These are phyloP conservation scores for Dynastes maya DNA, from an alignment of 2,888 invertebrate species.

Conservation along the genomic window DNA sequence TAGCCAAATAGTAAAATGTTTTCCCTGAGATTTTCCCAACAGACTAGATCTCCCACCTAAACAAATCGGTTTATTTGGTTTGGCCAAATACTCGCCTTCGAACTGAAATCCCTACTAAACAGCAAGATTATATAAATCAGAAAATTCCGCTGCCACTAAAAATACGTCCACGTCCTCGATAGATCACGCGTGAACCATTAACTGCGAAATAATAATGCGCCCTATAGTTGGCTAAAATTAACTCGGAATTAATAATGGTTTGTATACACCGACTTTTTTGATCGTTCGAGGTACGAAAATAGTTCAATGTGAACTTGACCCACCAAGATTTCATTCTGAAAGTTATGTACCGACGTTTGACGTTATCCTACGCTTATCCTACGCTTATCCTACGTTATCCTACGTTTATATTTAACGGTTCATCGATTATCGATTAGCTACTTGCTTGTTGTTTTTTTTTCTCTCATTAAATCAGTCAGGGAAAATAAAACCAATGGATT, in stretches of 20 bases:
- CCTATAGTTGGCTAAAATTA: slow-evolving; percentile 34
- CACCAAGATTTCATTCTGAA: slow-evolving; percentile 42
- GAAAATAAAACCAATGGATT: neutral
- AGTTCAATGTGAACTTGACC: slow-evolving; percentile 52
- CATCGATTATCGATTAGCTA: neutral
- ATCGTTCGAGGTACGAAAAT: slow-evolving; percentile 45
- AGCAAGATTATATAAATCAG: slow-evolving; percentile 11
- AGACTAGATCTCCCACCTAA: neutral
- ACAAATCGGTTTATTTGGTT: slow-evolving; percentile 3
- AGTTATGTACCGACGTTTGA: slow-evolving; percentile 20
- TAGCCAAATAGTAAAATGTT: no score
- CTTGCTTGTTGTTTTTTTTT: neutral
- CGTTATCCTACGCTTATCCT: neutral
- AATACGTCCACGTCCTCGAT: slow-evolving; percentile 12
- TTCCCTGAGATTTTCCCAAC: no score
- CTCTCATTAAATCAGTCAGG: neutral
- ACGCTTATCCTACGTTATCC: neutral
- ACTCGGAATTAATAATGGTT: slow-evolving; percentile 30
- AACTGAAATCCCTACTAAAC: neutral
- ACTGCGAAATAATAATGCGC: slow-evolving; percentile 30
- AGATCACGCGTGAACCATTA: slow-evolving; percentile 5
- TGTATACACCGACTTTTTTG: slow-evolving; percentile 40
- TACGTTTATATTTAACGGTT: neutral
- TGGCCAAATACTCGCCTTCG: neutral
- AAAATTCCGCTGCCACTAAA: slow-evolving; percentile 2